Conservation (phyloP, 37 sponge, comb jelly and placozoan genomes). For the Cliona cf. orientalis region DNA sequence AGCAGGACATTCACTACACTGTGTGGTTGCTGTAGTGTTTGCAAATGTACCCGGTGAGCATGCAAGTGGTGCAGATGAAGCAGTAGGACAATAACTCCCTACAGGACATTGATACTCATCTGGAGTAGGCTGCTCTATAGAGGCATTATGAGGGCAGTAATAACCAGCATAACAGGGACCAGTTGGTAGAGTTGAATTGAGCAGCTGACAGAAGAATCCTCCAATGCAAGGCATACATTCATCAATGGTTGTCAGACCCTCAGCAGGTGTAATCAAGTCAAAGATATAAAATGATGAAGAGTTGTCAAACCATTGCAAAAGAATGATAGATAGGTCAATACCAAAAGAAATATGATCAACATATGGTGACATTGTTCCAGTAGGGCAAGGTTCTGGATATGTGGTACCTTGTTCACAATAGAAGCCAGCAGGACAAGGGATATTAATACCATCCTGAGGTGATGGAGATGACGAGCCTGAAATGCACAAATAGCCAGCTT, state of each 20-base stretch:
- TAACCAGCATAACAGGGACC: not conserved
- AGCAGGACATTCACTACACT: not conserved
- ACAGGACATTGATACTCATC: not conserved
- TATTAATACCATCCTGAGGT: not conserved
- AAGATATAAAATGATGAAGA: not conserved
- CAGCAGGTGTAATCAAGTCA: not conserved
- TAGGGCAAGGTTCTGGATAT: not conserved
- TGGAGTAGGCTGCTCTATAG: not conserved
- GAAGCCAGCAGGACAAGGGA: not conserved
- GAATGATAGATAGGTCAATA: not conserved
- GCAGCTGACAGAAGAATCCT: conserved; percentile 2
- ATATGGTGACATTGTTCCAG: not conserved
- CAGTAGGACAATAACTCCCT: not conserved
- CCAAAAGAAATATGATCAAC: not conserved
- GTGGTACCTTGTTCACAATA: not conserved
- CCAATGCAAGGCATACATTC: conserved; percentile 1
- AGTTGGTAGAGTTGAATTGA: conserved; percentile 1
- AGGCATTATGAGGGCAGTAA: not conserved
- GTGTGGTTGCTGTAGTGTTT: not conserved
- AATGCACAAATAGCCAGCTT: not conserved
- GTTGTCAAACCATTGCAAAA: not conserved
- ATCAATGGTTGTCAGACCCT: not conserved
- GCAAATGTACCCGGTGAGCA: not conserved
- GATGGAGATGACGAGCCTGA: not conserved
- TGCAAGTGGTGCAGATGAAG: not conserved